Evolutionary conservation across 2,888 invertebrate species (phyloP).

Genomic region (Tanytarsus gracilentus): DNA sequence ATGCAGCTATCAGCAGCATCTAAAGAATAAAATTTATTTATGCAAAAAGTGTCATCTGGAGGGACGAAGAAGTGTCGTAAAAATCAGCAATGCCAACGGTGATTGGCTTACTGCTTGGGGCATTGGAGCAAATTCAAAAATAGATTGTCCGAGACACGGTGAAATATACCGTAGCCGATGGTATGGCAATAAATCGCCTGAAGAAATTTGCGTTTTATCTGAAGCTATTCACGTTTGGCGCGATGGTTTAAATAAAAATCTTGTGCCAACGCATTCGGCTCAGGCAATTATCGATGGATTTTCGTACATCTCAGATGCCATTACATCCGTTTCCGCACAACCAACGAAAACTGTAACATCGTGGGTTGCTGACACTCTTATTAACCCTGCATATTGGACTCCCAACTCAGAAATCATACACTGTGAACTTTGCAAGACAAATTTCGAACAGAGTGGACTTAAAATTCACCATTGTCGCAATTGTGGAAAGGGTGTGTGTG

Average conservation of each 20-base stretch:
- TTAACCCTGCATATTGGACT: constrained; percentile 69
- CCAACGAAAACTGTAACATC: constrained; percentile 57
- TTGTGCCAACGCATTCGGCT: constrained; percentile 49
- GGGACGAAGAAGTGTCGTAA: constrained; percentile 44
- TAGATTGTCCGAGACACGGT: constrained; percentile 33
- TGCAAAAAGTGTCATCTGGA: constrained; percentile 55
- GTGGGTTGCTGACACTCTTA: constrained; percentile 67
- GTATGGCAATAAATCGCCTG: constrained; percentile 70
- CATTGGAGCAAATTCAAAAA: constrained; percentile 18
- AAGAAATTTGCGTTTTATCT: constrained; percentile 54
- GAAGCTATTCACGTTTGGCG: constrained; percentile 64
- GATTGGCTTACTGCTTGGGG: constrained; percentile 62
- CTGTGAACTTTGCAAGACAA: constrained; percentile 55
- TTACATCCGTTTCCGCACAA: constrained; percentile 56
- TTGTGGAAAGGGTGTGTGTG: neutral
- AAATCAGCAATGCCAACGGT: constrained; percentile 35
- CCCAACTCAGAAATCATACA: constrained; percentile 63
- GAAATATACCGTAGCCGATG: constrained; percentile 59
- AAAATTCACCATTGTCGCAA: constrained; percentile 63
- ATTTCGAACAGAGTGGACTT: constrained; percentile 48
- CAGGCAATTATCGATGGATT: constrained; percentile 58
- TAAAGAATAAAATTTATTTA: constrained; percentile 57
- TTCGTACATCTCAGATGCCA: constrained; percentile 52
- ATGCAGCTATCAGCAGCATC: constrained; percentile 60
- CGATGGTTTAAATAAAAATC: constrained; percentile 45